Base-by-base conservation (phyloP, 2,797 vertebrate genomes). In the Etheostoma perlongum region DNA sequence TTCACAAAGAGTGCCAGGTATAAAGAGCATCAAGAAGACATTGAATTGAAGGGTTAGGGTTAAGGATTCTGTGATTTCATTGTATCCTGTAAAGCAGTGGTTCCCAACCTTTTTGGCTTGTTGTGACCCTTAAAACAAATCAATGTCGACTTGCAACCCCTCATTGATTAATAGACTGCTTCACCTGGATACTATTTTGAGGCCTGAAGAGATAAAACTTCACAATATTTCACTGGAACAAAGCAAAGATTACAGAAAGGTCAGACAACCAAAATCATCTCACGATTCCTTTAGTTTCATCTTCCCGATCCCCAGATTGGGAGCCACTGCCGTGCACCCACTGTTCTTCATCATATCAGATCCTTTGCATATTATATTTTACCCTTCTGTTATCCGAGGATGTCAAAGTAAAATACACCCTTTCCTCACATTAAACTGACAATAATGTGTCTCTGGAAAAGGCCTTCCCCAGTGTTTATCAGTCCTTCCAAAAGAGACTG, bases 381-480 rank as follows among this genome's bases (percentile, higher is more conserved):
- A 47, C 71, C 15, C 30, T 21, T 11, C 74, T 88, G 70, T 89
- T 92, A 89, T 90, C 84, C 48, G 25, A 72, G 74, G 63, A 71
- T 86, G 81, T 83, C 83, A 78, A 72, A 77, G 63, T 83, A 83
- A 89, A 91, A 87, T 74, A 84, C 80, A 86, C 81, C 85, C 85
- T 90, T 92, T 93, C 88, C 84, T 91, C 83, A 73, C 81, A 85
- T 86, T 82, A 79, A 87, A 83, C 76, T 53, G 59, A 73, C 72
- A 83, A 79, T 83, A 85, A 72, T 74, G 69, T 79, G 69, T 80
- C 65, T 70, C 59, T 80, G 68, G 79, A 87, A 81, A 85, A 84
- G 68, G 66, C 74, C 85, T 88, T 90, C 86, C 84, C 85, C 86
- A 76, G 74, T 79, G 10, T 90, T 90, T 93, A 89, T 93, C 90